Conservation (phyloP, 1,140 invertebrate genomes). For the Ridgeia piscesae region DNA sequence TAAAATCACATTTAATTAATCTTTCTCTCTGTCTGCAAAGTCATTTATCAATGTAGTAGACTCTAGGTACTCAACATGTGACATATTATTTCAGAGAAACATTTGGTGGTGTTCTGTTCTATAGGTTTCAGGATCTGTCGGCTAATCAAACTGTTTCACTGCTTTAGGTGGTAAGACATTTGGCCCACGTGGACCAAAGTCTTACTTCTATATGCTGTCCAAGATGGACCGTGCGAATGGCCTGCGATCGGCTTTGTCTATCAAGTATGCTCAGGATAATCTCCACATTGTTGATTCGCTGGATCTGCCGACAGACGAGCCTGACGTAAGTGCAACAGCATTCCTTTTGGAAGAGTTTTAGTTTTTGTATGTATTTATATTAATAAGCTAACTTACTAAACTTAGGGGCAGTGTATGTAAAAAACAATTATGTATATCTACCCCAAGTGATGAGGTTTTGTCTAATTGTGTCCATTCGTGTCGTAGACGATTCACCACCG, state of each 20-base stretch:
- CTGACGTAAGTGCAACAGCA: slow-evolving; percentile 54
- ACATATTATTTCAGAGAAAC: too few species aligned
- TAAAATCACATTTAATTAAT: too few species aligned
- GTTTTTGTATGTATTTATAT: not conserved
- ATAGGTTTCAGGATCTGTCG: not conserved
- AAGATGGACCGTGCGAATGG: slow-evolving; percentile 75
- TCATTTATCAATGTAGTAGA: too few species aligned
- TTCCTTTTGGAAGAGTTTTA: not conserved
- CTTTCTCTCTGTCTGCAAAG: too few species aligned
- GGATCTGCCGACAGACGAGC: slow-evolving; percentile 81
- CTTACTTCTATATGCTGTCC: slow-evolving; percentile 91
- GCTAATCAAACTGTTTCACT: not conserved
- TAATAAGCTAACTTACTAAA: too few species aligned
- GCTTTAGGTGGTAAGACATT: slow-evolving; percentile 73
- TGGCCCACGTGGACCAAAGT: slow-evolving; percentile 84
- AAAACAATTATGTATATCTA: too few species aligned
- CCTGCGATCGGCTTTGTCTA: slow-evolving; percentile 77
- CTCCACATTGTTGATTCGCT: slow-evolving; percentile 86
- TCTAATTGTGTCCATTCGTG: not conserved
- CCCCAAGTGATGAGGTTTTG: too few species aligned
- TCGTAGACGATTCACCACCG: not conserved
- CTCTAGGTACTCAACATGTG: too few species aligned
- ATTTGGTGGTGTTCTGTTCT: too few species aligned
- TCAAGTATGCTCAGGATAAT: slow-evolving; percentile 88
- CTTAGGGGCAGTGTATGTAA: too few species aligned